phyloP scores from a whole-genome alignment of 2,888 invertebrate genomes.

The Orchesellides sinensis region DNA sequence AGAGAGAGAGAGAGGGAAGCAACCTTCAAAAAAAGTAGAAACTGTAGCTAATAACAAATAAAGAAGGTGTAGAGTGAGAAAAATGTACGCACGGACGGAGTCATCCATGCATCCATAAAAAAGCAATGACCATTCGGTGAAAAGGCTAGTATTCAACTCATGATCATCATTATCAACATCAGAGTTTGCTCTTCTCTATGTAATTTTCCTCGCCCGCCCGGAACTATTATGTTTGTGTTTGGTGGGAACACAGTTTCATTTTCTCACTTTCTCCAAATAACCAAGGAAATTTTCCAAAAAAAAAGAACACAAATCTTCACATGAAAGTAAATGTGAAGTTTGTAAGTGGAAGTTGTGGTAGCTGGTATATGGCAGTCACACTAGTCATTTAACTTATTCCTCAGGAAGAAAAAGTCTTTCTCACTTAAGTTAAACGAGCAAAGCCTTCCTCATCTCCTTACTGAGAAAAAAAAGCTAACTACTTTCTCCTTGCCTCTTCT shows the following conservation, averaged over 20 bases:
- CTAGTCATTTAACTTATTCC: slow-evolving; percentile 61
- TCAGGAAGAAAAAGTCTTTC: slow-evolving; percentile 34
- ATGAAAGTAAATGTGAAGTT: slow-evolving; percentile 63
- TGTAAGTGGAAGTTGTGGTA: slow-evolving; percentile 59
- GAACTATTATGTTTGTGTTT: slow-evolving; percentile 48
- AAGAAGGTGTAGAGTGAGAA: neutral
- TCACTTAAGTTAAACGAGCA: slow-evolving; percentile 53
- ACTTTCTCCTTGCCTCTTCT: slow-evolving; percentile 13
- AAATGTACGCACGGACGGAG: slow-evolving; percentile 10
- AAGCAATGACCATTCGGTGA: slow-evolving; percentile 53
- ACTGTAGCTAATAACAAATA: neutral
- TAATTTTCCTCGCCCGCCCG: slow-evolving; percentile 49
- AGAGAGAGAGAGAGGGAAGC: neutral
- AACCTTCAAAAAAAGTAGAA: slow-evolving; percentile 1
- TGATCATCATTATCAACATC: slow-evolving; percentile 55
- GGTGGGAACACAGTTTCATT: slow-evolving; percentile 34
- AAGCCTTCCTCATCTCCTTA: slow-evolving; percentile 53
- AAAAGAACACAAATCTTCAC: slow-evolving; percentile 51
- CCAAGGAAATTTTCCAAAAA: slow-evolving; percentile 13
- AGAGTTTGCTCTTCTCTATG: slow-evolving; percentile 30
- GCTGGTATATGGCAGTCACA: slow-evolving; percentile 58
- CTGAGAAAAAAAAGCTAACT: slow-evolving; percentile 28
- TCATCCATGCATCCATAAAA: slow-evolving; percentile 58
- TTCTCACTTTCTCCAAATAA: slow-evolving; percentile 42
- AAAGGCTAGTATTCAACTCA: slow-evolving; percentile 51